Evolutionary conservation across 2,797 vertebrate genomes (phyloP), one percentile per base, ranked within the genome.

Genomic region (Acomys russatus): DNA sequence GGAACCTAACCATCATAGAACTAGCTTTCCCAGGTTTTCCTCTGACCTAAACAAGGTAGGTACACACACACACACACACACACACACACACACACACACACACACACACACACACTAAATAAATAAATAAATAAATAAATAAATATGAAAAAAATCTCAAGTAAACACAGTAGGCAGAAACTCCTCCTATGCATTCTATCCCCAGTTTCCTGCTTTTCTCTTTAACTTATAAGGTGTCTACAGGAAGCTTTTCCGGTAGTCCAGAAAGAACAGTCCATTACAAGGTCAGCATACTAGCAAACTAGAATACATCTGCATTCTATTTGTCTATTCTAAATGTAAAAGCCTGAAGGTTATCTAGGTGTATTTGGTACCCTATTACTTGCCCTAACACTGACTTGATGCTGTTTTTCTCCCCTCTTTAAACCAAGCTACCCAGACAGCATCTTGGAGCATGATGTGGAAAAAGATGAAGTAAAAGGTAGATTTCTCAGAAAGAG

Each of bases 401-500:
- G 28, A 54, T 49, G 9, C 7, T 30, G 35, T 25, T 86, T n/a
- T 38, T 25, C 12, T 64, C 20, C 28, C 71, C 9, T 84, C 59
- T 61, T 90, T 85, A 88, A 94, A 79, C 6, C 20, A 74, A 63
- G 23, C 54, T 79, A 74, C 6, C 9, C 44, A 59, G 59, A 76
- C 6, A 85, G 1, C 54, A 17, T 79, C 77, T 95, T 83, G 22
- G 11, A 91, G 35, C 10, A 91, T 95, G 70, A 79, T 22, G 73
- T 51, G 3, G 23, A 59, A 83, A 74, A 1, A 86, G 12, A 35
- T 17, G 59, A 90, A 63, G 30, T 4, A 88, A 90, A 90, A 71
- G 5, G 38, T 4, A 94, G 22, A 85, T 4, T 92, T 88, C 44
- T 70, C n/a, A 88, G n/a, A 73, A 93, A 90, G 25, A 85, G 30